Evolutionary conservation across 1,140 invertebrate genomes (phyloP).

Genomic region (Drosophila mauritiana): DNA sequence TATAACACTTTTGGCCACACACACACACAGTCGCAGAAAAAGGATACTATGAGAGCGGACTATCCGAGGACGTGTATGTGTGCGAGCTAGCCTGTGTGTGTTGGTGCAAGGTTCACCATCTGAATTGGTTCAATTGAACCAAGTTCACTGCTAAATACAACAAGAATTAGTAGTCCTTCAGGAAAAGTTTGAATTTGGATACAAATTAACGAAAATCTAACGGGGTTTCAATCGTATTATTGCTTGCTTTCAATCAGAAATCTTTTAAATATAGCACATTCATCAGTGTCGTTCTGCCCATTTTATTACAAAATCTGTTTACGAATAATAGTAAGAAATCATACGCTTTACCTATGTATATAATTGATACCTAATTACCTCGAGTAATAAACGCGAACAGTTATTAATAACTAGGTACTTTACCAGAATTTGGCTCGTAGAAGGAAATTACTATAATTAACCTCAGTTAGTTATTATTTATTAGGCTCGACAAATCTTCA

Average conservation of each 20-base stretch:
- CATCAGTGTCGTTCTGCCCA: no score
- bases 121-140: conserved; percentile 49
- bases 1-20: conserved; percentile 70
- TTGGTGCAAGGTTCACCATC: conserved; percentile 27
- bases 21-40: conserved; percentile 8
- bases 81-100: conserved; percentile 3
- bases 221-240: no score
- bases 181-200: no score
- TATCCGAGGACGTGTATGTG: conserved; percentile 16
- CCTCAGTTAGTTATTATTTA: background rate
- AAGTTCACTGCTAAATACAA: conserved; percentile 33
- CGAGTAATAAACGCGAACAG: conserved; percentile 16
- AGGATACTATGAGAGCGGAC: conserved; percentile 36
- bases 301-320: no score
- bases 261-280: no score
- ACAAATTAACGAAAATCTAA: no score
- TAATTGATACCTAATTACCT: conserved; percentile 18
- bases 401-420: conserved; percentile 11
- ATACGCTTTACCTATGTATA: background rate
- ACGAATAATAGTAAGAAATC: background rate
- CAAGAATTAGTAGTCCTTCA: background rate
- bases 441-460: conserved; percentile 10
- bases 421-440: background rate
- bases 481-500: background rate
- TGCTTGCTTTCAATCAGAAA: no score